These are phyloP conservation scores for Dexiosoma caninum DNA, from an alignment of 2,888 invertebrate genomes.

Conservation along the genomic window DNA sequence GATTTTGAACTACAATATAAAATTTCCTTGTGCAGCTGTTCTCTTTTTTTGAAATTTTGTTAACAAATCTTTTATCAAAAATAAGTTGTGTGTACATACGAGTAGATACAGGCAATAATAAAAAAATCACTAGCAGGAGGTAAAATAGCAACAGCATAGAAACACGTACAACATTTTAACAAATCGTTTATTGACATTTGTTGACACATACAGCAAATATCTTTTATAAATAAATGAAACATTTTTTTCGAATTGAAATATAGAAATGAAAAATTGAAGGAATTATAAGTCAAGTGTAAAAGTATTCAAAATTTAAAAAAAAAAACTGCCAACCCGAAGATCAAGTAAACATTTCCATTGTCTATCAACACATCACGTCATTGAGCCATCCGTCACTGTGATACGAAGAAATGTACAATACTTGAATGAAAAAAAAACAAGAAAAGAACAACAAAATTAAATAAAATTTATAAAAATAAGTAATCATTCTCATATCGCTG, in stretches of 20 bases:
- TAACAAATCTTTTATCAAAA: neutral
- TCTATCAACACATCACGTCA: constrained; percentile 57
- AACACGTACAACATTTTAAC: constrained; percentile 61
- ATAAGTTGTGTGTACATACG: neutral
- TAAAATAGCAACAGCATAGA: constrained; percentile 10
- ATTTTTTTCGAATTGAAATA: neutral
- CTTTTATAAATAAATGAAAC: constrained; percentile 17
- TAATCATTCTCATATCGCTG: constrained; percentile 37
- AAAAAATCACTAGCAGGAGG: neutral
- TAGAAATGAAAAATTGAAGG: neutral
- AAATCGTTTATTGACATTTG: constrained; percentile 65
- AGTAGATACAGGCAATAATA: neutral
- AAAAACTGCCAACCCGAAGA: neutral
- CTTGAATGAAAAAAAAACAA: neutral
- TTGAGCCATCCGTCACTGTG: constrained; percentile 46
- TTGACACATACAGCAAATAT: constrained; percentile 62
- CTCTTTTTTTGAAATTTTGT: neutral
- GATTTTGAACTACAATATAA: neutral
- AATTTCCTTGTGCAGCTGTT: constrained; percentile 37
- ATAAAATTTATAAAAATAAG: constrained; percentile 24
- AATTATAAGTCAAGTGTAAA: constrained; percentile 14
- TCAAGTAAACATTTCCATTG: constrained; percentile 25
- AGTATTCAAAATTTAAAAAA: constrained; percentile 13
- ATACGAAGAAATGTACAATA: neutral
- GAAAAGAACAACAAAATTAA: neutral